phyloP scores from a whole-genome alignment of 2,888 invertebrate genomes.

The Blastobasis lacticolella region DNA sequence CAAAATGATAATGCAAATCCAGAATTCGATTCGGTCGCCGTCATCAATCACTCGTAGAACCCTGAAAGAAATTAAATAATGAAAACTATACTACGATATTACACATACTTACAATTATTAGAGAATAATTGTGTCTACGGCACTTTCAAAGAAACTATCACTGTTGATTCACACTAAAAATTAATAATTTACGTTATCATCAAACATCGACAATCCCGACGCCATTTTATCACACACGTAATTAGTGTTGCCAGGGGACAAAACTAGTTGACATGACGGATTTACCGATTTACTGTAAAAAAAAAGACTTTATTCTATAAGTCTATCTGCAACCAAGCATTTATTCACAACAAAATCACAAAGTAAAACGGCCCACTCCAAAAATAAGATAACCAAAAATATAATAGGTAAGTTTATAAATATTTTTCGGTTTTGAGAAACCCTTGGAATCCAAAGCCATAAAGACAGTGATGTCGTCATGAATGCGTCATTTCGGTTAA shows the following conservation, averaged over 20 bases:
- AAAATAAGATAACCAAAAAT: too few relatives aligned
- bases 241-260: slow-evolving; percentile 21
- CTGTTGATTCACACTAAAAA: slow-evolving; percentile 24
- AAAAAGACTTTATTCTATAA: too few relatives aligned
- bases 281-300: too few relatives aligned
- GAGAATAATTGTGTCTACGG: slow-evolving; percentile 13
- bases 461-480: too few relatives aligned
- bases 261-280: background rate
- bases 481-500: too few relatives aligned
- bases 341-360: too few relatives aligned
- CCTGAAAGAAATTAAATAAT: slow-evolving; percentile 25
- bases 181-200: slow-evolving; percentile 36
- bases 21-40: slow-evolving; percentile 24
- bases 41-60: slow-evolving; percentile 32
- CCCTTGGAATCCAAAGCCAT: too few relatives aligned
- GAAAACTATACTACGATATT: slow-evolving; percentile 11
- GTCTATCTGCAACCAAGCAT: too few relatives aligned
- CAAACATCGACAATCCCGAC: slow-evolving; percentile 37
- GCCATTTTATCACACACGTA: slow-evolving; percentile 60
- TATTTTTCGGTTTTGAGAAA: too few relatives aligned
- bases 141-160: slow-evolving; percentile 15
- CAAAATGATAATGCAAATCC: too few relatives aligned
- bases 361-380: too few relatives aligned
- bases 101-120: slow-evolving; percentile 38
- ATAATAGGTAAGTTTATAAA: too few relatives aligned